A percentile compares a stretch with the other conserved stretches of the same genome.
Evolutionary conservation across 1,140 invertebrate species (phyloP).

Genomic region (Saccostrea glomerata): DNA sequence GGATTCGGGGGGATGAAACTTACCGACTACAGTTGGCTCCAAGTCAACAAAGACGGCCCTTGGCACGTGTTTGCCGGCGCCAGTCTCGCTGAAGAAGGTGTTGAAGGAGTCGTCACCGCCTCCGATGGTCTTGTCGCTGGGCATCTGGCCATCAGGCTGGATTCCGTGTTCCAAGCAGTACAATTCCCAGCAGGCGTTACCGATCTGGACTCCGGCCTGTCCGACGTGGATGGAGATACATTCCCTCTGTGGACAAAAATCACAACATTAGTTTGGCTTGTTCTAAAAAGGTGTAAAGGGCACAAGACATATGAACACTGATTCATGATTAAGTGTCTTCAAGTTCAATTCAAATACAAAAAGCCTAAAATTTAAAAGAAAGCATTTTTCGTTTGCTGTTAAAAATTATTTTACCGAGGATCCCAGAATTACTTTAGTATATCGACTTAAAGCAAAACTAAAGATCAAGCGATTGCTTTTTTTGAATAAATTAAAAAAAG

Average conservation of each 20-base stretch:
- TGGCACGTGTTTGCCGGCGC: constrained; percentile 83
- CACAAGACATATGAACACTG: too few species aligned
- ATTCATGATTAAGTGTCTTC: too few species aligned
- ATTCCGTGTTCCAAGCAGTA: constrained; percentile 94
- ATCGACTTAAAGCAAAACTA: too few species aligned
- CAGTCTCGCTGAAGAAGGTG: constrained; percentile 94
- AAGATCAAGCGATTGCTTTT: too few species aligned
- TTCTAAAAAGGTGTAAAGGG: too few species aligned
- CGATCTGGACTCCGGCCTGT: constrained; percentile 93
- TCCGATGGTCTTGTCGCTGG: constrained; percentile 74
- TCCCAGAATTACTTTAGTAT: too few species aligned
- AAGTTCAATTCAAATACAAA: too few species aligned
- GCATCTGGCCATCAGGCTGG: constrained; percentile 88
- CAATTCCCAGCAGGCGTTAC: constrained; percentile 87
- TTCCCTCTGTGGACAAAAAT: constrained; percentile 79
- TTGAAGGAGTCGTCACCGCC: constrained; percentile 91
- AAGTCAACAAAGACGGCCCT: constrained; percentile 87
- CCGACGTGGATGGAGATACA: constrained; percentile 92
- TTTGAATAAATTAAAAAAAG: too few species aligned
- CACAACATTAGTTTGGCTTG: not conserved
- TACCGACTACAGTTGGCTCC: constrained; percentile 88
- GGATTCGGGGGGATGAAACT: not conserved
- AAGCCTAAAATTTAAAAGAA: too few species aligned
- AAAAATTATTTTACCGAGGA: too few species aligned
- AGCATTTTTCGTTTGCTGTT: too few species aligned